phyloP scores from a whole-genome alignment of 2,113 vertebrate genomes.

The Phrynocephalus versicolor region DNA sequence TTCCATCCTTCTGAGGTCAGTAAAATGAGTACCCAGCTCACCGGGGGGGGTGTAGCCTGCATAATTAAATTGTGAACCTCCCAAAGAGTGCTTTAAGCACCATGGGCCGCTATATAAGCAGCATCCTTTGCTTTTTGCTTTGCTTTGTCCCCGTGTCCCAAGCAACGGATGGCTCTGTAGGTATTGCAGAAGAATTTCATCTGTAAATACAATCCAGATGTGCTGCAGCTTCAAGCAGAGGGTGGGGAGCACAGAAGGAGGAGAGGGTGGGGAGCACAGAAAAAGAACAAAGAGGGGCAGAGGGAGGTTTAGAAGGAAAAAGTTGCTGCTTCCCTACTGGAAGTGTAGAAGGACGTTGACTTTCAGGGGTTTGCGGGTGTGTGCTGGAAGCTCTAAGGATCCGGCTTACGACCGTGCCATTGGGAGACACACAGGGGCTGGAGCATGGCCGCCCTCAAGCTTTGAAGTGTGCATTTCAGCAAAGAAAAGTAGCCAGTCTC shows the following conservation, averaged over 20 bases:
- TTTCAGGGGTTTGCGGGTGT: constrained; percentile 71
- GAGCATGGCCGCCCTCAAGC: constrained; percentile 72
- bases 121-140: constrained; percentile 8
- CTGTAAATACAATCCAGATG: constrained; percentile 26
- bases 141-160: constrained; percentile 19
- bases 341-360: constrained; percentile 59
- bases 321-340: constrained; percentile 40
- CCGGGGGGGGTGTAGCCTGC: no score
- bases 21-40: no score
- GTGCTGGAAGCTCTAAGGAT: constrained; percentile 48
- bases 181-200: constrained; percentile 11
- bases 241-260: constrained; percentile 6
- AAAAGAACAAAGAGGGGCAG: neutral
- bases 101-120: no score
- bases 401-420: constrained; percentile 66
- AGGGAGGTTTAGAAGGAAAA: constrained; percentile 4
- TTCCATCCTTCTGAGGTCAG: no score
- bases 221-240: constrained; percentile 19
- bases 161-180: neutral
- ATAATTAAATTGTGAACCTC: no score
- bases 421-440: constrained; percentile 75
- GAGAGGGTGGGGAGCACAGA: constrained; percentile 7
- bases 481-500: constrained; percentile 76
- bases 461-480: constrained; percentile 78
- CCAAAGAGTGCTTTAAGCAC: no score